A percentile compares a stretch with the other conserved stretches of the same genome.
Evolutionary conservation across 2,797 vertebrate species (phyloP).

Genomic region (Melanotaenia pygmaea): DNA sequence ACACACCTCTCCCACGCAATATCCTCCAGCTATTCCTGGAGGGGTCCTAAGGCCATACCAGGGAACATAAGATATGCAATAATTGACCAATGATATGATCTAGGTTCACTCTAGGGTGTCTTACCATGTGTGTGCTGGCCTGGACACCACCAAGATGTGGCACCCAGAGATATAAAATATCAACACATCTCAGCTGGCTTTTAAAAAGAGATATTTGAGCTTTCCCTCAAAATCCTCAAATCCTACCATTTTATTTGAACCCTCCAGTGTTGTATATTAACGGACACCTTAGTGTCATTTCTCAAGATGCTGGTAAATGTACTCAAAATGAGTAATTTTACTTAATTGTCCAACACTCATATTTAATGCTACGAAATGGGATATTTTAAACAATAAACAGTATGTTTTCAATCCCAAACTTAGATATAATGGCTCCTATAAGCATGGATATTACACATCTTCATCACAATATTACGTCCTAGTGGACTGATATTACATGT

Average conservation of each 20-base stretch:
- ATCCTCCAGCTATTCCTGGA: conserved; percentile 7
- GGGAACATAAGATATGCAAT: conserved; percentile 13
- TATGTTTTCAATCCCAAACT: neutral
- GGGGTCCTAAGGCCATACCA: conserved; percentile 10
- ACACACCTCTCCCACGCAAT: conserved; percentile 4
- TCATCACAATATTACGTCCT: neutral
- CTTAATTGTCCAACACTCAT: neutral
- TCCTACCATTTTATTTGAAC: neutral
- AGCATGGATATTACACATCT: neutral
- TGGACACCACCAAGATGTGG: conserved; percentile 2
- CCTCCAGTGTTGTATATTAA: neutral
- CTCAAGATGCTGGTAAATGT: neutral
- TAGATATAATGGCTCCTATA: no score
- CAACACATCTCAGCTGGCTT: neutral
- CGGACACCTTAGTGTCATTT: neutral
- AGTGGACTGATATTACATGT: no score
- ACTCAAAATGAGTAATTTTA: neutral
- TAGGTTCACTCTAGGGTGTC: conserved; percentile 1
- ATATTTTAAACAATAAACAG: neutral
- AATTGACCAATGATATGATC: neutral
- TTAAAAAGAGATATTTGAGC: neutral
- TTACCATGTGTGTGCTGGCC: neutral
- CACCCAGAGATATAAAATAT: conserved; percentile 12
- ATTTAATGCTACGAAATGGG: neutral
- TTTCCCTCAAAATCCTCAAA: neutral